Conservation (phyloP, 2,113 vertebrate genomes). For the Istiophorus platypterus region DNA sequence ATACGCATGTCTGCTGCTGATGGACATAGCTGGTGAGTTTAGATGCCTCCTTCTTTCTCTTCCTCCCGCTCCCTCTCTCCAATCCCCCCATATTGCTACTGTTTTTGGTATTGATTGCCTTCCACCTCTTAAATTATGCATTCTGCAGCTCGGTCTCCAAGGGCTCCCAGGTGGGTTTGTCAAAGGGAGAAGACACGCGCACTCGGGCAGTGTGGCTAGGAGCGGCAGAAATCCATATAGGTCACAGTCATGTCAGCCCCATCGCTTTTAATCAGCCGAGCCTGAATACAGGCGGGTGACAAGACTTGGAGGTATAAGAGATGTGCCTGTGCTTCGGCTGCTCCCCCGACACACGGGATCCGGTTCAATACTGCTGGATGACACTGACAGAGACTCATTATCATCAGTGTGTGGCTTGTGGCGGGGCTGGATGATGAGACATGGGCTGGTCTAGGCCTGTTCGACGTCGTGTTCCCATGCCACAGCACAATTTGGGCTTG, state of each 20-base stretch:
- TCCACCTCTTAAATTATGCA: slow-evolving; percentile 81
- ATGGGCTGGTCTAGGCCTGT: slow-evolving; percentile 52
- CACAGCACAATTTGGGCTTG: slow-evolving; percentile 41
- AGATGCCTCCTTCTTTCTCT: slow-evolving; percentile 20
- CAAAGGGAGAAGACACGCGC: slow-evolving; percentile 77
- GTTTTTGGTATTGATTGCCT: slow-evolving; percentile 78
- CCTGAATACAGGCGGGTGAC: slow-evolving; percentile 68
- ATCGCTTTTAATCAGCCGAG: slow-evolving; percentile 78
- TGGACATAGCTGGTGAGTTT: slow-evolving; percentile 57
- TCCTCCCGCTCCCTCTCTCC: slow-evolving; percentile 30
- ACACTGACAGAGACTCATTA: slow-evolving; percentile 72
- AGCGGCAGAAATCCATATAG: slow-evolving; percentile 80
- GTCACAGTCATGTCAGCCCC: slow-evolving; percentile 80
- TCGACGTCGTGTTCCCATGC: slow-evolving; percentile 30
- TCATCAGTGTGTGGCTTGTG: slow-evolving; percentile 63
- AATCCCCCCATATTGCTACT: slow-evolving; percentile 50
- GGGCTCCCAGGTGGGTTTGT: slow-evolving; percentile 74
- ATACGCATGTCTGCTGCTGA: slow-evolving; percentile 62
- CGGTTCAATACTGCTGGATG: slow-evolving; percentile 73
- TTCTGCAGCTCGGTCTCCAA: slow-evolving; percentile 69
- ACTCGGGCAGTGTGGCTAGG: slow-evolving; percentile 67
- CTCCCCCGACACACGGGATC: slow-evolving; percentile 63
- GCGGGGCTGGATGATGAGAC: slow-evolving; percentile 60
- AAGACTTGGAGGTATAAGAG: slow-evolving; percentile 60
- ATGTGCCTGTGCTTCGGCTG: slow-evolving; percentile 57